Evolutionary conservation across 2,113 vertebrate species (phyloP), one percentile per base, ranked within the genome.

Genomic region (Phainopepla nitens): DNA sequence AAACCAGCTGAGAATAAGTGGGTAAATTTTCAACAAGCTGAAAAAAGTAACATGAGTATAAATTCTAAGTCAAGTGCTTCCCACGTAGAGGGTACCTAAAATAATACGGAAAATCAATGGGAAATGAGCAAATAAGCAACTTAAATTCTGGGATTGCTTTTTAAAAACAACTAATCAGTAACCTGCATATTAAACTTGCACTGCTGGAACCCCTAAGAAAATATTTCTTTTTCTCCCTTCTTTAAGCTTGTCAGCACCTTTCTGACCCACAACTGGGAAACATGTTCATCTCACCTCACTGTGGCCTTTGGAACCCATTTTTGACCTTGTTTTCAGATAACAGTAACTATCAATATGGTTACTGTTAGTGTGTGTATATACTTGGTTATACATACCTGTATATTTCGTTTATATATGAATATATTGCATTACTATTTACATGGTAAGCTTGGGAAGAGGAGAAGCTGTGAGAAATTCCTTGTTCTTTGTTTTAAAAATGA

Each of bases 1-100:
- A 92, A 92, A 81, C 11, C 66, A 93, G 11, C 44, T 78, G 8
- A 44, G 16, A 66, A 57, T 62, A 84, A 89, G 20, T 94, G 94
- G 94, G 92, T 96, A 92, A 93, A 94, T 92, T 96, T 96, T 97
- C 96, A 96, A 93, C 93, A 96, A 90, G 68, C 47, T 87, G 76
- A 96, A 83, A 31, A 77, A 92, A 83, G 47, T 51, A 81, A 65
- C 22, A 18, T 36, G 6, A 89, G 41, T 54, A 61, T 84, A 92
- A 72, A 91, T 94, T 96, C 31, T 23, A 42, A 41, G 13, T 86
- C 65, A 89, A 8, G 4, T 76, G 53, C 16, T 70, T 80, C 22
- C 22, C 15, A 61, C 28, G 10, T 21, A 36, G 41, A 35, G 10
- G 14, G 21, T 61, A 58, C 49, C 29, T 82, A 33, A 75, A 93